Base-by-base conservation (phyloP, 1,140 invertebrate genomes). In the Saccostrea cuccullata region DNA sequence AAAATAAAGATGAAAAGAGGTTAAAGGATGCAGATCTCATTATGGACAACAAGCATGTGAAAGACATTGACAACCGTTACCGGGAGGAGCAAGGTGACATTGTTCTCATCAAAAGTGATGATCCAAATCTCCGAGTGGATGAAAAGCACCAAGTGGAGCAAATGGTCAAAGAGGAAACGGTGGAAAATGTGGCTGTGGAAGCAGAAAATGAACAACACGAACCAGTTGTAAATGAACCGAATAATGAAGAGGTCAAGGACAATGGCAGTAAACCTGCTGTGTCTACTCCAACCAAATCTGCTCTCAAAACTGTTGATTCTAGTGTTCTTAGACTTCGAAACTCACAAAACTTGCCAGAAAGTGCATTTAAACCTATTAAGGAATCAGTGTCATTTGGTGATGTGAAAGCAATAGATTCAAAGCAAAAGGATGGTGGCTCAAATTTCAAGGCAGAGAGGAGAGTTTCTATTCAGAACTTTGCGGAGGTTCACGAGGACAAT, bases 41-140 rank as follows among this genome's bases (percentile, higher is more conserved):
- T 55, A 91, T 92, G 55, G 93, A 93, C 47, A 91, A 92, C 60
- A 90, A 90, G 70, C 90, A 90, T 55, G 87, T 89, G 36, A 89
- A 90, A 82, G 91, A 93, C 5, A 90, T 94, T 64, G 94, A 93
- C 89, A 94, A 94, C 85, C 90, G 92, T 70, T 86, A 93, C 47
- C 86, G 92, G 17, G 93, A 94, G 85, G 93, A 94, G 82, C 91
- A 91, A 55, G 93, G 92, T n/a, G 89, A 91, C 20, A 89, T 92
- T 30, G 90, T 91, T 13, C 67, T 92, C 15, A 20, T 87, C 26
- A 86, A 87, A 23, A 85, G 86, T 36, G 88, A 91, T 87, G 87
- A 91, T 55, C 73, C 84, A n/a, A 70, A 86, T 64, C 84, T 82
- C 60, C 88, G 90, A 86, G 85, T 88, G 64, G 88, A 91, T 88